A percentile compares a stretch with the other conserved stretches of the same genome.
Conservation (phyloP, 2,888 invertebrate genomes). For the Rambutsinella grinnellia region DNA sequence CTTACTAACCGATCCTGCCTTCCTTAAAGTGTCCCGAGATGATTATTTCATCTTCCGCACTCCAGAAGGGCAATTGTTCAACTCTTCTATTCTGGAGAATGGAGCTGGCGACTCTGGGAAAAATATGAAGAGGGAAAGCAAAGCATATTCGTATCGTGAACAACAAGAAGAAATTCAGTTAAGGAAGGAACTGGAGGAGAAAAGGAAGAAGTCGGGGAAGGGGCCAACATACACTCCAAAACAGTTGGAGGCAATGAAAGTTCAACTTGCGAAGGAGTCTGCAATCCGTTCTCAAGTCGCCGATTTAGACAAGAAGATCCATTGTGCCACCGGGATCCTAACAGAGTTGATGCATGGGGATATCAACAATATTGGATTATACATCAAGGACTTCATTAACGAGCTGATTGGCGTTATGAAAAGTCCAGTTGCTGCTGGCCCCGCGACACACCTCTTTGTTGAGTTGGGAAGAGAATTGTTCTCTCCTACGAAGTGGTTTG, state of each 20-base stretch:
- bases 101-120: slow-evolving; percentile 64
- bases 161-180: slow-evolving; percentile 95
- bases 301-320: slow-evolving; percentile 67
- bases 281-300: slow-evolving; percentile 74
- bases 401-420: slow-evolving; percentile 76
- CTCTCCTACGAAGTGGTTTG: slow-evolving; percentile 65
- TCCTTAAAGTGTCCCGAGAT: slow-evolving; percentile 81
- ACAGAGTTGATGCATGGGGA: slow-evolving; percentile 70
- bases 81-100: slow-evolving; percentile 78
- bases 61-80: slow-evolving; percentile 91
- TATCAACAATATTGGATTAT: slow-evolving; percentile 71
- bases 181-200: slow-evolving; percentile 92
- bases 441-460: slow-evolving; percentile 75
- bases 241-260: slow-evolving; percentile 91
- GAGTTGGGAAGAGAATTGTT: slow-evolving; percentile 71
- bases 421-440: slow-evolving; percentile 84
- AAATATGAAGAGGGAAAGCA: slow-evolving; percentile 95
- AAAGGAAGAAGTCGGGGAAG: slow-evolving; percentile 81
- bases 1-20: slow-evolving; percentile 74
- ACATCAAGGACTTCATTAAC: slow-evolving; percentile 74
- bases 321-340: slow-evolving; percentile 68
- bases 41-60: slow-evolving; percentile 86
- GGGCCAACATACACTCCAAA: slow-evolving; percentile 84
- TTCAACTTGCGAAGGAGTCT: slow-evolving; percentile 87
- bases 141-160: slow-evolving; percentile 96